phyloP scores from a whole-genome alignment of 2,888 invertebrate species.

The Iphiclides podalirius region DNA sequence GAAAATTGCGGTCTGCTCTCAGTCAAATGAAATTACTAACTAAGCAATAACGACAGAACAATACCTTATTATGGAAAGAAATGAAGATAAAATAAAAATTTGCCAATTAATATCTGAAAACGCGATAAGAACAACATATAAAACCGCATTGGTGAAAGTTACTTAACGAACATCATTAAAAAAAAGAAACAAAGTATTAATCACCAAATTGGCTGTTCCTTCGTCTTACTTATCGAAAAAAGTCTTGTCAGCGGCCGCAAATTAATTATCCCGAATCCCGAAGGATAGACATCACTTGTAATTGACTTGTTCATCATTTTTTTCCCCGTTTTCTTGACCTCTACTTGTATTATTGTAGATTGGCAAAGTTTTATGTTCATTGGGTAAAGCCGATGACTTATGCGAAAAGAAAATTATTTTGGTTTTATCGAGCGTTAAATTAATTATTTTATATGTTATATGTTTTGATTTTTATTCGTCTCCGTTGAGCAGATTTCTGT shows the following conservation, averaged over 20 bases:
- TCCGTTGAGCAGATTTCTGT: too few relatives aligned
- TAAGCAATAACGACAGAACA: too few relatives aligned
- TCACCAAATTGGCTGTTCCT: constrained; percentile 52
- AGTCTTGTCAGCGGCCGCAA: constrained; percentile 52
- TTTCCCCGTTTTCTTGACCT: constrained; percentile 27
- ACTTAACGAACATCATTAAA: too few relatives aligned
- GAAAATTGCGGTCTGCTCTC: too few relatives aligned
- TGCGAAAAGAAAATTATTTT: constrained; percentile 9
- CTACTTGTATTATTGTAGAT: constrained; percentile 24
- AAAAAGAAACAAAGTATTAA: constrained; percentile 43
- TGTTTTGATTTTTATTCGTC: not conserved
- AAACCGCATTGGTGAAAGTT: too few relatives aligned
- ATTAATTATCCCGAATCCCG: constrained; percentile 52
- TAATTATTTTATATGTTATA: not conserved
- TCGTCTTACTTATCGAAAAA: constrained; percentile 50
- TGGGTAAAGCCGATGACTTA: constrained; percentile 6
- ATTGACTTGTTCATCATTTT: constrained; percentile 53
- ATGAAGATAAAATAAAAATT: too few relatives aligned
- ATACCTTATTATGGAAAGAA: too few relatives aligned
- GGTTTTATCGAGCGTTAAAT: constrained; percentile 3
- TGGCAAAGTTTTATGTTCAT: constrained; percentile 5
- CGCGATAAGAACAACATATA: too few relatives aligned
- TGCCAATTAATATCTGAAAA: too few relatives aligned
- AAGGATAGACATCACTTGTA: constrained; percentile 46
- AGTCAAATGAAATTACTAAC: too few relatives aligned